Evolutionary conservation across 2,113 vertebrate species (phyloP).

Genomic region (Psephotus haematonotus): DNA sequence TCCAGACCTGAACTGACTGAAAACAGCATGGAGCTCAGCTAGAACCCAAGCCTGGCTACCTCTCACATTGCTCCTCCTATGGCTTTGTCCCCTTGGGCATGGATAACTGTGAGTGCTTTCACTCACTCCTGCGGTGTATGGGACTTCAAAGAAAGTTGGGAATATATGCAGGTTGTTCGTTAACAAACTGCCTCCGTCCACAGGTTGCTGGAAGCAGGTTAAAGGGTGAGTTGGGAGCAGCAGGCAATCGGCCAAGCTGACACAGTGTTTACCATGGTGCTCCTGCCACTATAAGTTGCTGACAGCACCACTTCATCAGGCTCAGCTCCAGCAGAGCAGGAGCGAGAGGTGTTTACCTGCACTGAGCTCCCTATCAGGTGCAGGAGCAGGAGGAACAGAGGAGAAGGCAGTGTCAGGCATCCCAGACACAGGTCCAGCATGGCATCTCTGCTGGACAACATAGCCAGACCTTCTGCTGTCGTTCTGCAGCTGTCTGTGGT

Average conservation of each 20-base stretch:
- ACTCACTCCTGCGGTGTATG: accelerated
- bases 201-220: neutral
- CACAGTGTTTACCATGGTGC: accelerated
- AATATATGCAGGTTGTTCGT: neutral
- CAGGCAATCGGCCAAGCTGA: neutral
- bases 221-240: neutral
- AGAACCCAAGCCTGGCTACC: neutral
- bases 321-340: neutral
- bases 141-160: neutral
- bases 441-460: neutral
- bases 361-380: neutral
- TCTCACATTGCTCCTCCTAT: neutral
- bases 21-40: neutral
- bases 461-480: neutral
- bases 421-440: accelerated
- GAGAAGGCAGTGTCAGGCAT: neutral
- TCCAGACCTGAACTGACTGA: neutral
- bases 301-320: neutral
- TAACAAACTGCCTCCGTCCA: neutral
- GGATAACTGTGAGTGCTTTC: neutral
- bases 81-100: neutral
- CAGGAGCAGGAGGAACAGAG: neutral
- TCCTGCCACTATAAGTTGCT: slow-evolving; percentile 7
- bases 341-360: neutral
- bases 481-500: slow-evolving; percentile 45